Conservation (phyloP, 2,797 vertebrate genomes). For the Gobionotothen gibberifrons region DNA sequence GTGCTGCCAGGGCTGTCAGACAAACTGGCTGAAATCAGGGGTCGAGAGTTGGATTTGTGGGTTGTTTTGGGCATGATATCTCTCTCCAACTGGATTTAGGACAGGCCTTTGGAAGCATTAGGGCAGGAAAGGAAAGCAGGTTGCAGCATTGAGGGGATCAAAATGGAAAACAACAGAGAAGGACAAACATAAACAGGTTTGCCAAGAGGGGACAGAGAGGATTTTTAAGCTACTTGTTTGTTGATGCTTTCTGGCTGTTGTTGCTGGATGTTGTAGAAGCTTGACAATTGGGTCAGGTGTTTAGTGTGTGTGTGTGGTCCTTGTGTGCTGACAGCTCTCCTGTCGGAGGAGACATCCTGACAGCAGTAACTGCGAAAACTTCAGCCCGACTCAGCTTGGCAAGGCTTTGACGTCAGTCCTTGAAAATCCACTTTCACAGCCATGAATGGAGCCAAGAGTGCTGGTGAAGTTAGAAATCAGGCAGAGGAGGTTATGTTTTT, state of each 20-base stretch:
- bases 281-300: slow-evolving; percentile 72
- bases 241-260: slow-evolving; percentile 41
- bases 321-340: slow-evolving; percentile 36
- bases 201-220: slow-evolving; percentile 41
- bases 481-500: not conserved
- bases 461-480: not conserved
- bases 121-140: slow-evolving; percentile 10
- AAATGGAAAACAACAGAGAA: slow-evolving; percentile 3
- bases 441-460: slow-evolving; percentile 15
- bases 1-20: slow-evolving; percentile 3
- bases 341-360: slow-evolving; percentile 51
- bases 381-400: slow-evolving; percentile 24
- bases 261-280: slow-evolving; percentile 47
- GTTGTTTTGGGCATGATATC: slow-evolving; percentile 27
- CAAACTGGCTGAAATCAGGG: slow-evolving; percentile 8
- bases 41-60: slow-evolving; percentile 27
- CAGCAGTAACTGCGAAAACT: slow-evolving; percentile 37
- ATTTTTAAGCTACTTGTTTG: slow-evolving; percentile 49
- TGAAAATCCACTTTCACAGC: slow-evolving; percentile 36
- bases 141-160: slow-evolving; percentile 6
- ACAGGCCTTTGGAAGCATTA: slow-evolving; percentile 14
- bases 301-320: slow-evolving; percentile 28
- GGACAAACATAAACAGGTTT: slow-evolving; percentile 33
- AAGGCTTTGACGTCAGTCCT: slow-evolving; percentile 31
- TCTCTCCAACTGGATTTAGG: slow-evolving; percentile 34